Base-by-base conservation (phyloP, 2,888 invertebrate species). In the Cacoxenus indagator region DNA sequence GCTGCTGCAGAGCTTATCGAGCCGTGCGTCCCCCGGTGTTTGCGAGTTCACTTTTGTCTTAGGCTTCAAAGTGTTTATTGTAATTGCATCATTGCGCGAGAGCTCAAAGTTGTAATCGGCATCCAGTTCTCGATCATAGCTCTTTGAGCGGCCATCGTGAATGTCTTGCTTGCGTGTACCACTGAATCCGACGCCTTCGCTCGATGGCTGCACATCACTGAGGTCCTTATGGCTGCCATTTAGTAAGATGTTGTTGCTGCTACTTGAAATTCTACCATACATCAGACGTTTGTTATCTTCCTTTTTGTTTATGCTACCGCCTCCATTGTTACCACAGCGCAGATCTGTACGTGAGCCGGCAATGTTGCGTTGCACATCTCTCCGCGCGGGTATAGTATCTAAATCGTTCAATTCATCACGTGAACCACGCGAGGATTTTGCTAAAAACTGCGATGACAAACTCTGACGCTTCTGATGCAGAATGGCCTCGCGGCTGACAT, bases 171-270 rank as follows among this genome's bases (percentile, higher is more conserved):
- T 37, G 27, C 55, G 55, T 14, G 27, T 27, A 26, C 31, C 86
- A 61, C 90, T 89, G 70, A 90, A 89, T 68, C 87, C 87, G 11
- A 37, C 0, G 51, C 51, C 29, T 14, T 27, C 27, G 51, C 4
- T 5, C 22, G 51, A 37, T 11, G 8, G 37, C 5, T 14, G 8
- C 14, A 14, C 37, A 14, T 37, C 37, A 9, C 19, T 9, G 22
- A 51, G 59, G 11, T 59, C 59, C 19, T 59, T 59, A 31, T 59
- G 57, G 8, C 26, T 17, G 27, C 70, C 72, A 8, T 72, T 75
- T 2, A 65, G 59, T 37, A 73, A 89, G 87, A 69, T 89, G 85
- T 82, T 90, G 84, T 75, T 90, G 83, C 75, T 90, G 87, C 78
- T 90, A 19, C 79, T 77, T 86, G 89, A 82, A 86, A 89, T 65